Evolutionary conservation across 1,140 invertebrate species (phyloP), one percentile per base, ranked within the genome.

Genomic region (Eupristina koningsbergeri): DNA sequence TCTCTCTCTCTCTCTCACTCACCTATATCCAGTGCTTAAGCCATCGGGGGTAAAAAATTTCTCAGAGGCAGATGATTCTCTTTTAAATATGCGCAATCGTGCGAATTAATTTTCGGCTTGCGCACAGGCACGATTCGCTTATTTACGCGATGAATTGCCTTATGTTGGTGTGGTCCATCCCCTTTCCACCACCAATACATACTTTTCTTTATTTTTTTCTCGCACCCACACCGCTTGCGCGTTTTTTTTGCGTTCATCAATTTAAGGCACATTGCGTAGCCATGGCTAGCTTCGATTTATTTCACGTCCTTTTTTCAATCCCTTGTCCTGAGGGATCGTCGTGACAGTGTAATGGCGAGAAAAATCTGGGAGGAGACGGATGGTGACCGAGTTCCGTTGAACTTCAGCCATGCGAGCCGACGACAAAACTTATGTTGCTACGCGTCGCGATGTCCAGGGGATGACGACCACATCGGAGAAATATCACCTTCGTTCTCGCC

Each of bases 351-450:
- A 47, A 50, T 29, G n/a, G 26, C 71, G 41, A 26, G 53, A 74
- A 74, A 71, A 71, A 71, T 7, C 17, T 2, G 36, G 41, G 8
- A 41, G 71, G 58, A 77, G 69, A 53, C 41, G 26, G 63, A 73
- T 11, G 47, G 47, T 17, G 15, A 17, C 17, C 8, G 47, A 50
- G 15, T 11, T 17, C 41, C 22, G 11, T 13, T 11, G 50, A 78
- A 17, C 81, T 69, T 79, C 58, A 74, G 34, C 22, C 85, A 77
- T 61, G 78, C 61, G 58, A 53, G 78, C 58, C 85, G 84, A 86
- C 86, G 86, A 87, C 86, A 88, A 88, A 87, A 87, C 89, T 88
- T 89, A 86, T 89, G 89, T 90, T 90, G n/a, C 86, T 87, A 87
- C 88, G 84, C 61, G 50, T 86, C 69, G 86, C 67, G 41, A 53